Evolutionary conservation across 2,888 invertebrate species (phyloP), one percentile per base, ranked within the genome.

Genomic region (Ctena decussata): DNA sequence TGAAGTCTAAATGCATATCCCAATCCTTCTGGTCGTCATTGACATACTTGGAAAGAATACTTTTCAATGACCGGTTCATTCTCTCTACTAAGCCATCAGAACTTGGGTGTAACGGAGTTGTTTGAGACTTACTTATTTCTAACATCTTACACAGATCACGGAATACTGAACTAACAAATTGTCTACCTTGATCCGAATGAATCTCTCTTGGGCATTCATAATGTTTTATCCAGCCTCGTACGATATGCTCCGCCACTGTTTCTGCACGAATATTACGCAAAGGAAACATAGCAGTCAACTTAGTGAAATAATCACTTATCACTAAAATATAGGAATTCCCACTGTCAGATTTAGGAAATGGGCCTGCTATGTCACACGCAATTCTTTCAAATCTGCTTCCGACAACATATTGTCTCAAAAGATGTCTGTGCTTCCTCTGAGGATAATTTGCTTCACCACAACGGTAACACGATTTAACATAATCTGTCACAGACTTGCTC

Each of bases 71-170:
- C 37, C 46, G 30, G 18, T 44, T 73, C 73, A 73, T 73, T 73
- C 73, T 24, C 37, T 73, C 73, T 3, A 73, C 49, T 53, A 88
- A 65, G 15, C 88, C 91, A 37, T 27, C 69, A 27, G 69, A 69
- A 35, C 69, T 32, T n/a, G 30, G 69, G 24, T 69, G 69, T 24
- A 69, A 69, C 6, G 69, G 30, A 18, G 69, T 69, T 35, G 69
- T 69, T 30, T 37, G 69, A 3, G 69, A 11, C 21, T 69, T 69
- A 37, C 21, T 69, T 11, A 69, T 37, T 35, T 69, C 69, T 30
- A 69, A 21, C 37, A 69, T 11, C 37, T 69, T 37, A 37, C 69
- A 69, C 32, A 69, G 5, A 11, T 6, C 69, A 11, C 6, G 32
- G 5, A 69, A 27, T 21, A 69, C 32, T 21, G 11, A 12, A 27